Conservation (phyloP, 2,888 invertebrate species). For the Drosophila phalerata region DNA sequence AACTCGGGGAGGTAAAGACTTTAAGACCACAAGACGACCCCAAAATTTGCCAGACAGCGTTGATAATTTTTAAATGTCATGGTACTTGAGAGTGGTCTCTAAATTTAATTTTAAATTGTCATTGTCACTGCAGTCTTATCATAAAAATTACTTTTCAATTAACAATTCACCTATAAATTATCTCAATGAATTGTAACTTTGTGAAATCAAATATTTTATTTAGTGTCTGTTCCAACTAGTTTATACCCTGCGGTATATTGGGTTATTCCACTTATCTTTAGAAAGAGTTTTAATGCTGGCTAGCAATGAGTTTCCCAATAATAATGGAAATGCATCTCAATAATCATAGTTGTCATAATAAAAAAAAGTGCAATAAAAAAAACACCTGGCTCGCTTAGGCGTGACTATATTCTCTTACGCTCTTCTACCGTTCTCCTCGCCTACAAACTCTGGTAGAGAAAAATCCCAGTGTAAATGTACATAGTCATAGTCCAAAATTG, state of each 20-base stretch:
- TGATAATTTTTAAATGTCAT: conserved; percentile 28
- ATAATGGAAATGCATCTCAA: neutral
- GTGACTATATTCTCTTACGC: neutral
- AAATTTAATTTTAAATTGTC: conserved; percentile 10
- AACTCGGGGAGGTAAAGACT: neutral
- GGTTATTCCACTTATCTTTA: neutral
- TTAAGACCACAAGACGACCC: conserved; percentile 22
- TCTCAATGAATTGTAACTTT: neutral
- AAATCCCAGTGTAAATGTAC: neutral
- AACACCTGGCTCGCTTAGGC: conserved; percentile 1
- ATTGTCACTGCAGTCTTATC: conserved; percentile 5
- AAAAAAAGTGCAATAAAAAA: conserved; percentile 2
- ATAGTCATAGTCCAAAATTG: neutral
- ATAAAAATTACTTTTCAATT: conserved; percentile 8
- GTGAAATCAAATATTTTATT: neutral
- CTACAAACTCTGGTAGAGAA: neutral
- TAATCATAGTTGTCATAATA: neutral
- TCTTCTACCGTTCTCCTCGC: neutral
- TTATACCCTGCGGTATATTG: neutral
- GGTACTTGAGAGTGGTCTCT: conserved; percentile 20
- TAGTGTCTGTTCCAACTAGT: neutral
- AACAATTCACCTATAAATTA: neutral
- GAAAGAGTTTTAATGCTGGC: neutral
- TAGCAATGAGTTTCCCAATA: neutral
- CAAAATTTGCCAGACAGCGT: conserved; percentile 13